phyloP scores from a whole-genome alignment of 2,113 vertebrate species.

The Salvelinus namaycush region DNA sequence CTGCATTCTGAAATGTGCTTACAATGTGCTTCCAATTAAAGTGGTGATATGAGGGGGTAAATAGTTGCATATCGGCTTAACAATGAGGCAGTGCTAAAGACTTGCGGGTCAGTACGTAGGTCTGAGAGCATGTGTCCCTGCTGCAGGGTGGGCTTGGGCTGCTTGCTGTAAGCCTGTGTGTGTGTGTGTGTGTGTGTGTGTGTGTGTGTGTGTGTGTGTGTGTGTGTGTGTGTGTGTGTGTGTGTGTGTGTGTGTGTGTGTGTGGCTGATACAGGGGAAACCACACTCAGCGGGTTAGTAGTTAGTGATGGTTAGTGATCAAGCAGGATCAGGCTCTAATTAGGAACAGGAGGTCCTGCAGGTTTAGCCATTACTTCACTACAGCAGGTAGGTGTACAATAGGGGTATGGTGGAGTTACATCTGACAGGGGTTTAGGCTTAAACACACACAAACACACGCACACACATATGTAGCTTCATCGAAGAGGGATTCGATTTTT shows the following conservation, averaged over 20 bases:
- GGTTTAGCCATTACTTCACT: constrained; percentile 37
- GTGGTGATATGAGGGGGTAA: constrained; percentile 33
- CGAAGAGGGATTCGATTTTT: constrained; percentile 40
- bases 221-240: too few species aligned
- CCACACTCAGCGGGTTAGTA: constrained; percentile 27
- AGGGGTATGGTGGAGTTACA: constrained; percentile 21
- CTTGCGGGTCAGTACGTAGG: constrained; percentile 26
- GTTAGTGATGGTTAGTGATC: constrained; percentile 28
- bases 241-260: too few species aligned
- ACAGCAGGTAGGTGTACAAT: constrained; percentile 16
- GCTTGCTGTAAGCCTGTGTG: too few species aligned
- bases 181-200: too few species aligned
- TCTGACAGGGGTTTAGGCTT: not conserved
- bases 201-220: too few species aligned
- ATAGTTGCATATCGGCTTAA: constrained; percentile 36
- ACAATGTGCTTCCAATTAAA: constrained; percentile 50
- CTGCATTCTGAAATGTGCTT: constrained; percentile 39
- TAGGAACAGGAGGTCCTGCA: constrained; percentile 46
- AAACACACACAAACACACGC: too few species aligned
- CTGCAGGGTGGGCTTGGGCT: not conserved
- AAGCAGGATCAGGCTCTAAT: constrained; percentile 38
- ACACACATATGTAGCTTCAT: not conserved
- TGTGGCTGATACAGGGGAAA: not conserved
- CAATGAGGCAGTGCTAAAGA: constrained; percentile 43
- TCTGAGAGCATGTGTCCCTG: not conserved